These are phyloP conservation scores for Chromobotia macracanthus DNA, from an alignment of 2,797 vertebrate species.

Conservation along the genomic window DNA sequence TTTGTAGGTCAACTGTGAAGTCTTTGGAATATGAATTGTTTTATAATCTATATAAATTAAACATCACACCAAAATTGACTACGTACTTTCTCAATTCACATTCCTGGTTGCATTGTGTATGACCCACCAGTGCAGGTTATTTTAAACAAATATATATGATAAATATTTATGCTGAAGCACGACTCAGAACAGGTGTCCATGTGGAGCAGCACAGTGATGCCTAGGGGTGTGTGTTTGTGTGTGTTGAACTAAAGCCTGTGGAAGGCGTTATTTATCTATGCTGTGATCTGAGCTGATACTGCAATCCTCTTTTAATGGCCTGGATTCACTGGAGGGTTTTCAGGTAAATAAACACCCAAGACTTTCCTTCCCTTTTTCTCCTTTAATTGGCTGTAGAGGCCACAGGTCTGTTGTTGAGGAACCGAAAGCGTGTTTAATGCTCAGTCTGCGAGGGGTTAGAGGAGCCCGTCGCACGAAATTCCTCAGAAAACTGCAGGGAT, in stretches of 20 bases:
- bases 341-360: slow-evolving; percentile 32
- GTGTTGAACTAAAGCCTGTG: not conserved
- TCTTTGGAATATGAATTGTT: not conserved
- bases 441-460: slow-evolving; percentile 29
- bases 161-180: not conserved
- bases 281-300: slow-evolving; percentile 10
- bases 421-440: slow-evolving; percentile 34
- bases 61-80: not conserved
- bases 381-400: slow-evolving; percentile 43
- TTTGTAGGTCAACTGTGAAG: not conserved
- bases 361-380: not conserved
- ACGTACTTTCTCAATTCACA: not conserved
- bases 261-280: slow-evolving; percentile 36
- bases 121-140: not conserved
- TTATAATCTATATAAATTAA: not conserved
- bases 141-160: not conserved
- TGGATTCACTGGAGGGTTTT: slow-evolving; percentile 37
- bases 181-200: not conserved
- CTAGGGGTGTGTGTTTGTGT: not conserved
- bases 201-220: not conserved
- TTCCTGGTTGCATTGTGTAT: not conserved
- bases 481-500: slow-evolving; percentile 1
- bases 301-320: slow-evolving; percentile 25
- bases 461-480: slow-evolving; percentile 21
- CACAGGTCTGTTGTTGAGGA: slow-evolving; percentile 42